phyloP scores from a whole-genome alignment of 2,113 vertebrate genomes.

The Empidonax traillii region DNA sequence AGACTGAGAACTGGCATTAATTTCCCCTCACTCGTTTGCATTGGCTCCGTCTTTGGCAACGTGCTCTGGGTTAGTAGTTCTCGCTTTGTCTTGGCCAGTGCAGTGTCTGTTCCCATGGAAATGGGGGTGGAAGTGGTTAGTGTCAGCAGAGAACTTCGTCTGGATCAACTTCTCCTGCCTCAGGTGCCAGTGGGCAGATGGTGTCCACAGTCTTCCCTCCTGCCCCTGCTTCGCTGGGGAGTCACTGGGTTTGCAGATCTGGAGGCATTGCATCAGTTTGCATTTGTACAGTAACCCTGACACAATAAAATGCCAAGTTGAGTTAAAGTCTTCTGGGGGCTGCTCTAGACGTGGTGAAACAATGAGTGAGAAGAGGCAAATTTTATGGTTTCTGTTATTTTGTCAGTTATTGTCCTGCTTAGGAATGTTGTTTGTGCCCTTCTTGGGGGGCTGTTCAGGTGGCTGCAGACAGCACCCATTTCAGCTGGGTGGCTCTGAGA shows the following conservation, averaged over 20 bases:
- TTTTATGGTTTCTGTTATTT: background rate
- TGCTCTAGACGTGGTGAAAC: background rate
- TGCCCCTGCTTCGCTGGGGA: accelerated
- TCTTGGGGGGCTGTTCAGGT: background rate
- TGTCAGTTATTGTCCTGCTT: background rate
- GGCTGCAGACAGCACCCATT: background rate
- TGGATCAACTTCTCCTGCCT: background rate
- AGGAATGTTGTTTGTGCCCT: background rate
- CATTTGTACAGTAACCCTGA: background rate
- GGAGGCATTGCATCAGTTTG: background rate
- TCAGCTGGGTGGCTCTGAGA: background rate
- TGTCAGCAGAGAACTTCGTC: background rate
- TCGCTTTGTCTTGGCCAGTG: constrained; percentile 27
- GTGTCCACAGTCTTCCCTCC: background rate
- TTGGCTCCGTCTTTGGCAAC: background rate
- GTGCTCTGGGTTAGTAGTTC: background rate
- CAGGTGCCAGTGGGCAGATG: background rate
- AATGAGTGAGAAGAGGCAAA: background rate
- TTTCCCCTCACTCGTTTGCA: constrained; percentile 18
- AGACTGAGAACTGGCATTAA: constrained; percentile 2
- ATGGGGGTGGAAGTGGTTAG: constrained; percentile 4
- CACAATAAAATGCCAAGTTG: no score
- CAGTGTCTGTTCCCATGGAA: constrained; percentile 52
- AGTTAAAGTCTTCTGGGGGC: background rate
- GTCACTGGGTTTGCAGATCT: background rate